phyloP scores from a whole-genome alignment of 2,113 vertebrate species.

The Salminus brasiliensis region DNA sequence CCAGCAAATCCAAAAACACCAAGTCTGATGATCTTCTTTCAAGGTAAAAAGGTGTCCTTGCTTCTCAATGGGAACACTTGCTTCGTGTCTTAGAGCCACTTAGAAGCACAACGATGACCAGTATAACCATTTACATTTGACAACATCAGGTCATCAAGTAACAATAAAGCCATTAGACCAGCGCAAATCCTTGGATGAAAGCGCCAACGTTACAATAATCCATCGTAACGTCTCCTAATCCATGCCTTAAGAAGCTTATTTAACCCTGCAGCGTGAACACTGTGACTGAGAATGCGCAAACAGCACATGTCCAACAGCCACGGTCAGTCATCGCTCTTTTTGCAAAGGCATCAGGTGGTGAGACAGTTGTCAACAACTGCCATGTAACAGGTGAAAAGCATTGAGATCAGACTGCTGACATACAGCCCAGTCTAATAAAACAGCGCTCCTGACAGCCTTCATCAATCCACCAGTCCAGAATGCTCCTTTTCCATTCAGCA shows the following conservation, averaged over 20 bases:
- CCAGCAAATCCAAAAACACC: not conserved
- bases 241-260: not conserved
- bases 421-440: not conserved
- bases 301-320: slow-evolving; percentile 13
- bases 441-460: not conserved
- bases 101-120: not conserved
- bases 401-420: slow-evolving; percentile 15
- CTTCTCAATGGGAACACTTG: not conserved
- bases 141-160: not conserved
- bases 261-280: not conserved
- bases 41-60: not conserved
- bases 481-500: not conserved
- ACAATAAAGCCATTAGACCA: not conserved
- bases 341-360: not conserved
- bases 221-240: too few relatives aligned
- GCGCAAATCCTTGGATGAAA: slow-evolving; percentile 1
- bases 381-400: slow-evolving; percentile 47
- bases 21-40: not conserved
- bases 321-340: not conserved
- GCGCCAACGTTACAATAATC: not conserved
- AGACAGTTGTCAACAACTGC: slow-evolving; percentile 53
- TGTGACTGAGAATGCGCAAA: not conserved
- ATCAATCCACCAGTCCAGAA: not conserved
- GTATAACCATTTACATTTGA: not conserved
- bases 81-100: not conserved